Evolutionary conservation across 1,140 invertebrate genomes (phyloP), one percentile per base, ranked within the genome.

Genomic region (Platyura marginata): DNA sequence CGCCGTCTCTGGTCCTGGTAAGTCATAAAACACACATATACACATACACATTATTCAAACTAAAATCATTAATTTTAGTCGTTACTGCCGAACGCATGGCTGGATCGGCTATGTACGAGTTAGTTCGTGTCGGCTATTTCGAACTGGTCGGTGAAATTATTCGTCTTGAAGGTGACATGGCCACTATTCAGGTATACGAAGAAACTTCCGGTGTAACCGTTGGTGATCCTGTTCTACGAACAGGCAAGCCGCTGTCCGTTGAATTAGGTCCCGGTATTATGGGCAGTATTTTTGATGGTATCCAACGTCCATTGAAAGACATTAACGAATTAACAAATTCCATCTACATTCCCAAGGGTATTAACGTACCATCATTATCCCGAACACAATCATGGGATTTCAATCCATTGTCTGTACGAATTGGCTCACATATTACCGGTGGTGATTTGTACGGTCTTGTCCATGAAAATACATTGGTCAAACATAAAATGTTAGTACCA

Each of bases 91-190:
- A 98, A 64, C 87, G 88, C 57, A 99, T 99, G 96, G 82, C 91
- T 47, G 96, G 96, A 47, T 89, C 95, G 10, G 95, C 95, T 73
- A 99, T 99, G 94, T 98, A 98, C 77, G 96, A 99, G 66, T 64
- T 99, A 67, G 96, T 99, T 41, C 78, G 96, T 57, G 96, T 99
- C 8, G 96, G 96, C 13, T 95, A 99, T 65, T 77, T 81, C 50
- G 93, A 98, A 66, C 68, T 99, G 49, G 96, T 99, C 2, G 96
- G 96, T 48, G 96, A 99, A 70, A 99, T 99, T 63, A 99, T 99
- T 69, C 80, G 95, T 64, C 71, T 99, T 43, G 95, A 99, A 69
- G 93, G 93, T 44, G 95, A 98, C 63, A 92, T 95, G 81, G 96
- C 96, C 37, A 99, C 96, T 46, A 98, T 99, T 63, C 54, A 85